Base-by-base conservation (phyloP, 1,140 invertebrate species). In the Drosophila repleta region DNA sequence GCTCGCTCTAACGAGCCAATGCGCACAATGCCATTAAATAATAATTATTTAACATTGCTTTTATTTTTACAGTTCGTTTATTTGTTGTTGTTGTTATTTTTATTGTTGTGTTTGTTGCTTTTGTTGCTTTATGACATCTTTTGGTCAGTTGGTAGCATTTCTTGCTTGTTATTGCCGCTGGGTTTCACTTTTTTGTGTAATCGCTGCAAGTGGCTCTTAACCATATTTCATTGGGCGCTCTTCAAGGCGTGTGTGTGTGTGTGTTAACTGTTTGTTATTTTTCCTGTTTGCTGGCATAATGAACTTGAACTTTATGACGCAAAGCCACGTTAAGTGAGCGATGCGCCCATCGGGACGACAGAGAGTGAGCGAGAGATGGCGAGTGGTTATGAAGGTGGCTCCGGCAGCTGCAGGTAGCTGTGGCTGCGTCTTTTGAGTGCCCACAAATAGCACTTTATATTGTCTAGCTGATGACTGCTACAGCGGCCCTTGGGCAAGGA, bases 221-320 rank as follows among this genome's bases (percentile, higher is more conserved):
- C 62, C 48, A 52, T 68, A 70, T 76, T 55, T 53, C 52, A 45
- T 65, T 70, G 46, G 60, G 48, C 57, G 20, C 24, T 57, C 21
- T 57, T 17, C 18, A 6, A 24, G 24, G 37, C 41, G 26, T n/a
- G 15, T 18, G 6, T 64, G 58, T 32, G 41, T 45, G 58, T 20
- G 29, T 60, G 66, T 74, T 85, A 76, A 76, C 81, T 80, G 68
- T 41, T 69, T 73, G 64, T 62, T 53, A 61, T 63, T 51, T 37
- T 60, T 67, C 53, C 56, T 74, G 68, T 41, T 62, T 61, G 18
- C 43, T 74, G 65, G 51, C 81, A 87, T 87, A 85, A 85, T 85
- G 82, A 85, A 85, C 82, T 85, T 85, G 82, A 85, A 85, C 82
- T 85, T 85, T 85, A 87, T 85, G 82, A 85, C 82, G 83, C 83